Evolutionary conservation across 2,888 invertebrate species (phyloP).

Genomic region (Eueremaeus valkanovi): DNA sequence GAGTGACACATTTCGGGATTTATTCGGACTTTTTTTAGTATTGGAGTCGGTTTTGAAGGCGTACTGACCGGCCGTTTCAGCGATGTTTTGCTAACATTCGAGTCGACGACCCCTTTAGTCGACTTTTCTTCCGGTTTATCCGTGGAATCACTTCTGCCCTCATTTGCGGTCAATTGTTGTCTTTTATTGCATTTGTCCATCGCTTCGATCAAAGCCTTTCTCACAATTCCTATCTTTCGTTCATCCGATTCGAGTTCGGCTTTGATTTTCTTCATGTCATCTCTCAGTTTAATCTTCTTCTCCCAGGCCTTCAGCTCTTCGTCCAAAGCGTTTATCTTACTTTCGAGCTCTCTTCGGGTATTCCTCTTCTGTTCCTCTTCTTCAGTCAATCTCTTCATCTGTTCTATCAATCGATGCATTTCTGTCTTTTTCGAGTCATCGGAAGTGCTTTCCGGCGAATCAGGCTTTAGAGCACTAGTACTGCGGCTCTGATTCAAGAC

Average conservation of each 20-base stretch:
- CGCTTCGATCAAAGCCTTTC: not conserved
- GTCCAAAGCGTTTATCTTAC: conserved; percentile 2
- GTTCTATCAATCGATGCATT: not conserved
- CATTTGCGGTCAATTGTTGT: not conserved
- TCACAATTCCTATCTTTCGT: not conserved
- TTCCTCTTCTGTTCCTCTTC: not conserved
- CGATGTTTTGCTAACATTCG: no score
- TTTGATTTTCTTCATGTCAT: not conserved
- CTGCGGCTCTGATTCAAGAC: no score
- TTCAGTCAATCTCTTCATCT: not conserved
- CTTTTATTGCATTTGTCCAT: not conserved
- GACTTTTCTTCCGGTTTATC: not conserved
- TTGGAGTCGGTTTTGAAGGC: not conserved
- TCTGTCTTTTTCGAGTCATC: not conserved
- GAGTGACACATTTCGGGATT: not conserved
- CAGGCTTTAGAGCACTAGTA: no score
- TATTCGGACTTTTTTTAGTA: not conserved
- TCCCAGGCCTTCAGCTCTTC: conserved; percentile 2
- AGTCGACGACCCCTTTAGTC: no score
- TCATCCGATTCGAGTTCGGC: not conserved
- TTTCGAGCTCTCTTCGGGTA: not conserved
- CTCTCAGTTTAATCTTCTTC: not conserved
- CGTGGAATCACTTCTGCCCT: not conserved
- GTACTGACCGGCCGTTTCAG: no score
- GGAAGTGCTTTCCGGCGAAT: not conserved